A percentile compares a stretch with the other conserved stretches of the same genome.
Conservation (phyloP, 2,888 invertebrate genomes). For the Drosophila niveifrons region DNA sequence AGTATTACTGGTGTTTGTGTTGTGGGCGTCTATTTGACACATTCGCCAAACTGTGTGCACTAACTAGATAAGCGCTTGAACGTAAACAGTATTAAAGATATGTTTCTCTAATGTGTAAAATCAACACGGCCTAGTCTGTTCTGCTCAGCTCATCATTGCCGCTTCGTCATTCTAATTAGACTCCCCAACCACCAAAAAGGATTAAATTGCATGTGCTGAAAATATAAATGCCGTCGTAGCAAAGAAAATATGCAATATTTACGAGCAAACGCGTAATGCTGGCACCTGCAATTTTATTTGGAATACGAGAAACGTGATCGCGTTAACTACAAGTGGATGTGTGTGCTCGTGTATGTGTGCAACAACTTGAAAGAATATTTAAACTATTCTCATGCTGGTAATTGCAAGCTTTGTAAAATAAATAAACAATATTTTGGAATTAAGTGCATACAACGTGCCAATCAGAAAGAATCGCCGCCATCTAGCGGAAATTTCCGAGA, state of each 20-base stretch:
- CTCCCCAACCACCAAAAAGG: neutral
- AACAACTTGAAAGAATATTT: neutral
- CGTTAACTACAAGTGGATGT: constrained; percentile 15
- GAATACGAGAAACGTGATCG: constrained; percentile 65
- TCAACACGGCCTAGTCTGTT: constrained; percentile 6
- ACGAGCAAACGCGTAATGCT: constrained; percentile 20
- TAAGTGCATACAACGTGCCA: constrained; percentile 14
- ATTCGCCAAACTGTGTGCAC: constrained; percentile 28
- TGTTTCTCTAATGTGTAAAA: constrained; percentile 16
- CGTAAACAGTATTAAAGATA: constrained; percentile 43
- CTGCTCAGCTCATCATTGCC: constrained; percentile 7
- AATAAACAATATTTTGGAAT: constrained; percentile 14
- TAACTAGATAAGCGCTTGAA: constrained; percentile 49
- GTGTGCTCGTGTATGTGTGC: constrained; percentile 1
- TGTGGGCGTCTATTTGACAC: constrained; percentile 39
- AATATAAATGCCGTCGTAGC: constrained; percentile 22
- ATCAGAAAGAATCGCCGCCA: neutral
- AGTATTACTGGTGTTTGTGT: constrained; percentile 14
- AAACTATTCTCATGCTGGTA: constrained; percentile 23
- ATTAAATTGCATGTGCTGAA: constrained; percentile 17
- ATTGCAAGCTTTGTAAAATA: constrained; percentile 13
- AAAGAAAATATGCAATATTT: constrained; percentile 20
- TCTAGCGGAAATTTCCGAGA: constrained; percentile 14
- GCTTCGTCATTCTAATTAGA: constrained; percentile 12
- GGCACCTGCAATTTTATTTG: constrained; percentile 36